Evolutionary conservation across 2,797 vertebrate species (phyloP).

Genomic region (Podarcis siculus): DNA sequence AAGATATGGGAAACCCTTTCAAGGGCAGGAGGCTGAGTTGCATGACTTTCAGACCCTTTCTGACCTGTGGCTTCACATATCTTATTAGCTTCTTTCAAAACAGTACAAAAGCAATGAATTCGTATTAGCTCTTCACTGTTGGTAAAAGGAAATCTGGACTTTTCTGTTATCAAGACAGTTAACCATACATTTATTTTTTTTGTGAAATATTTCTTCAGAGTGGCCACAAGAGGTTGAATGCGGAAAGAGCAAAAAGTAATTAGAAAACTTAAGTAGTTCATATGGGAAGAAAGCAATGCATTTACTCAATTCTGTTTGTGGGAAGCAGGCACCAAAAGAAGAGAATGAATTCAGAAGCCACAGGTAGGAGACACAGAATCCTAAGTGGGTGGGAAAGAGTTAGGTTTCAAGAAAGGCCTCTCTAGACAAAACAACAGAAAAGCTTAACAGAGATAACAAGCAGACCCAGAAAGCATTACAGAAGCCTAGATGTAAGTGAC

Average conservation of each 20-base stretch:
- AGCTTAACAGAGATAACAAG: neutral
- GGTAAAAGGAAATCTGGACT: neutral
- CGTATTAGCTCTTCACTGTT: neutral
- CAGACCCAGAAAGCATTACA: neutral
- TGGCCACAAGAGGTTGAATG: neutral
- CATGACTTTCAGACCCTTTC: neutral
- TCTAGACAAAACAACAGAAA: neutral
- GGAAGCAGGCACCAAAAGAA: neutral
- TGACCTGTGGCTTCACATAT: no score
- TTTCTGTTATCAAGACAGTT: neutral
- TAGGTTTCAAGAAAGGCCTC: neutral
- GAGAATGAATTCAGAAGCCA: neutral
- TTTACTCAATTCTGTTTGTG: neutral
- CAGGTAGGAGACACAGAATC: neutral
- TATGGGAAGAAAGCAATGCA: neutral
- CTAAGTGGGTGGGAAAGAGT: neutral
- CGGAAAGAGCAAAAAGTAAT: no score
- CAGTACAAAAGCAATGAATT: neutral
- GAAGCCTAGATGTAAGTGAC: neutral
- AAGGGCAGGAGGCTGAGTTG: neutral
- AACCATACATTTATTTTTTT: neutral
- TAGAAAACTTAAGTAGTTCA: neutral
- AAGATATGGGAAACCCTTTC: neutral
- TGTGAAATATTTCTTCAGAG: neutral
- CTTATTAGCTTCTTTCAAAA: neutral